phyloP scores from a whole-genome alignment of 2,113 vertebrate species.

The Isichthys henryi region DNA sequence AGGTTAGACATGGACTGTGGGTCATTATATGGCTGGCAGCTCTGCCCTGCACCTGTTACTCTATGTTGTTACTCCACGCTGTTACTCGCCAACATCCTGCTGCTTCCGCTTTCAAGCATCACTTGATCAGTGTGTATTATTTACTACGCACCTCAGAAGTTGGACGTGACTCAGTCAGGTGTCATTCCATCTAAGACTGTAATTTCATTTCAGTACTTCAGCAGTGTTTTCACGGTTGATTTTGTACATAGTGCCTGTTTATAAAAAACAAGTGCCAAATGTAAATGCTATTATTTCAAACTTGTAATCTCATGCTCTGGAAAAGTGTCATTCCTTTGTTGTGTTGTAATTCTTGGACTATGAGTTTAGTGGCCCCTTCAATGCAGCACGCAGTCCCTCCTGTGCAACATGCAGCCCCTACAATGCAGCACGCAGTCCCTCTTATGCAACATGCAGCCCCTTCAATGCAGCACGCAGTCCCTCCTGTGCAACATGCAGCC shows the following conservation, averaged over 20 bases:
- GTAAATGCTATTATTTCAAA: background rate
- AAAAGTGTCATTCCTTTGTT: background rate
- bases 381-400: background rate
- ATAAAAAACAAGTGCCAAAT: conserved; percentile 55
- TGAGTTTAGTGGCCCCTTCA: background rate
- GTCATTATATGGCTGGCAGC: background rate
- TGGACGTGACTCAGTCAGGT: background rate
- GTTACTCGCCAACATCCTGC: background rate
- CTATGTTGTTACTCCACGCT: too few species aligned
- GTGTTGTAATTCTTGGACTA: background rate
- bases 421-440: background rate
- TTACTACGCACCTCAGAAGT: background rate
- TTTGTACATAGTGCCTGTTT: conserved; percentile 99
- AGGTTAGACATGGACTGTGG: background rate
- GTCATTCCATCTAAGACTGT: background rate
- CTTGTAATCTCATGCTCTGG: background rate
- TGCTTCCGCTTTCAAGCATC: background rate
- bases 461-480: background rate
- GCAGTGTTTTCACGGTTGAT: conserved; percentile 97
- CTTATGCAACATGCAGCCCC: background rate
- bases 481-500: too few species aligned
- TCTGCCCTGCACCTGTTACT: background rate
- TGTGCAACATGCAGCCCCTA: too few species aligned
- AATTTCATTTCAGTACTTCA: conserved; percentile 83
- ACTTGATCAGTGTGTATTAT: background rate